These are phyloP conservation scores for Macroteleia sp. DNA, from an alignment of 2,888 invertebrate genomes.

Conservation along the genomic window DNA sequence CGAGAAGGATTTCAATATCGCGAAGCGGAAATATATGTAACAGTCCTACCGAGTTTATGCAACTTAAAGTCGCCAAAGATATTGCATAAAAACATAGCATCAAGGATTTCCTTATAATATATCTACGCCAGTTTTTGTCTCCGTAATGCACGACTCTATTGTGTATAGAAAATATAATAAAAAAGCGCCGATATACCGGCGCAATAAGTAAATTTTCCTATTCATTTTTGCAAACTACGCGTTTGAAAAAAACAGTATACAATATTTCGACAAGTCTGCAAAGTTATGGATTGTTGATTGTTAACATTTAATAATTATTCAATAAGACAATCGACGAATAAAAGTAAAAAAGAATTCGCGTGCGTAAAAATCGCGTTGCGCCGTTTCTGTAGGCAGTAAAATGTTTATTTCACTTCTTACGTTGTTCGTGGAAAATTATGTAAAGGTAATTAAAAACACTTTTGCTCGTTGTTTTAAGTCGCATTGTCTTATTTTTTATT, in stretches of 20 bases:
- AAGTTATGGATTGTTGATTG: too few relatives aligned
- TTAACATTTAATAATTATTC: too few relatives aligned
- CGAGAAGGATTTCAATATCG: too few relatives aligned
- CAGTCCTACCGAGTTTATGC: conserved; percentile 28
- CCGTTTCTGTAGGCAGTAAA: conserved; percentile 9
- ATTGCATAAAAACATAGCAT: conserved; percentile 52
- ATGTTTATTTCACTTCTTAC: conserved; percentile 30
- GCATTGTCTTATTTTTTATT: conserved; percentile 25
- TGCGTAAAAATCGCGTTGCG: conserved; percentile 1
- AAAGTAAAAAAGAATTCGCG: conserved; percentile 2
- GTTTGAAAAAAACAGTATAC: too few relatives aligned
- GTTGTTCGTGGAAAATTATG: conserved; percentile 25
- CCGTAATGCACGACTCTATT: conserved; percentile 53
- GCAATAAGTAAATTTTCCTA: conserved; percentile 30
- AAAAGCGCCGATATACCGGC: conserved; percentile 35
- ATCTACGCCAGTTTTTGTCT: conserved; percentile 56
- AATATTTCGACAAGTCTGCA: too few relatives aligned
- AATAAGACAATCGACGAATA: neutral
- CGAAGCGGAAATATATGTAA: conserved; percentile 6
- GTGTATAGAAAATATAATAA: conserved; percentile 47
- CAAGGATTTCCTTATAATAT: conserved; percentile 64
- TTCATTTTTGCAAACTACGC: too few relatives aligned
- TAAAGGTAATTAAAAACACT: conserved; percentile 29
- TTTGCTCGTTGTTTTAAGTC: conserved; percentile 20
- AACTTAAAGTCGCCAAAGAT: conserved; percentile 43